Evolutionary conservation across 2,113 vertebrate genomes (phyloP).

Genomic region (Gasterosteus aculeatus): DNA sequence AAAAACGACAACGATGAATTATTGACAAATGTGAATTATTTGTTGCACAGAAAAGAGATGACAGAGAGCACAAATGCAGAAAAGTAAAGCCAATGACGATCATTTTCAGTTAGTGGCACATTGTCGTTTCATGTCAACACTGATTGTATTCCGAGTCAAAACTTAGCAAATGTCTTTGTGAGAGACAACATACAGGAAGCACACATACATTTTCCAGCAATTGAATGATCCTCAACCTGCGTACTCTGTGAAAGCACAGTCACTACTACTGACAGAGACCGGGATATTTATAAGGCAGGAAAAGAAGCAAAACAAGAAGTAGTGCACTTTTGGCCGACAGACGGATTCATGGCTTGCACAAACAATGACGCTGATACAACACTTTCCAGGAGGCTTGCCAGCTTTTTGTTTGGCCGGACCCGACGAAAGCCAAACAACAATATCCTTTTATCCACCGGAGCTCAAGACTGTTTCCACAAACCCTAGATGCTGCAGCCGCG

Average conservation of each 20-base stretch:
- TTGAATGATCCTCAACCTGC: constrained; percentile 26
- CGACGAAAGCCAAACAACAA: no score
- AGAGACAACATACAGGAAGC: constrained; percentile 25
- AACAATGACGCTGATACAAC: constrained; percentile 25
- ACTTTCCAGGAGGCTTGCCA: constrained; percentile 23
- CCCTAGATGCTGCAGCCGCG: constrained; percentile 77
- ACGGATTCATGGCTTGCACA: constrained; percentile 34
- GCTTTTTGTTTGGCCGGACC: constrained; percentile 43
- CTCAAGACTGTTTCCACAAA: constrained; percentile 80
- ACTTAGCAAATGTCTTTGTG: constrained; percentile 11
- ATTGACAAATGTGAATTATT: constrained; percentile 12
- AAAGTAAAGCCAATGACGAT: constrained; percentile 33
- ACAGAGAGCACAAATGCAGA: constrained; percentile 45
- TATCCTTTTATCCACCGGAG: constrained; percentile 60
- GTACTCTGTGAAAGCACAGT: constrained; percentile 39
- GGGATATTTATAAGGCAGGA: neutral
- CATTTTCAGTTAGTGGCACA: constrained; percentile 1
- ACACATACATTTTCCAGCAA: constrained; percentile 27
- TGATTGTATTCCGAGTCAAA: neutral
- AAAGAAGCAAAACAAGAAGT: neutral
- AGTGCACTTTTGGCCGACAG: constrained; percentile 26
- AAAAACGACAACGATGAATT: neutral
- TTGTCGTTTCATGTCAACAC: neutral
- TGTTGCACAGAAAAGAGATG: constrained; percentile 42
- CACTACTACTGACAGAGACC: constrained; percentile 25